Percentiles rank a stretch among this genome's conserved stretches.
phyloP scores from a whole-genome alignment of 2,113 vertebrate genomes.

The Lamprotornis superbus region DNA sequence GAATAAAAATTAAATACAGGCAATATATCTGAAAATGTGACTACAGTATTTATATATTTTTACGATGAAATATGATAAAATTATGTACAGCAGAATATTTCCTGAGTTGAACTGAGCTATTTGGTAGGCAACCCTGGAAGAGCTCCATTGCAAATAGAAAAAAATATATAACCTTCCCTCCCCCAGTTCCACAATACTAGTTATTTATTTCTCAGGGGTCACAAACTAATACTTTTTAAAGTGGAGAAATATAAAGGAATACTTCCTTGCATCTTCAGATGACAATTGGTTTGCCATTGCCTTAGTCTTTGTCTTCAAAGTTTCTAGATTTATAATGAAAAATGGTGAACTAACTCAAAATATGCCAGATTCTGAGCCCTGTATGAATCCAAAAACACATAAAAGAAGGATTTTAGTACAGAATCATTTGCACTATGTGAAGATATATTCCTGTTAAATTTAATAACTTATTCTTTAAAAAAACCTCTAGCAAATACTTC shows the following conservation, averaged over 20 bases:
- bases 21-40: not conserved
- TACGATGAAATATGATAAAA: not conserved
- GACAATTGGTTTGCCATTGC: not conserved
- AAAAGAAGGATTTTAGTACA: not conserved
- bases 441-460: not conserved
- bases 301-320: not conserved
- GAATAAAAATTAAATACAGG: not conserved
- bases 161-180: accelerated
- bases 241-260: not conserved
- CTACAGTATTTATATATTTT: not conserved
- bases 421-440: not conserved
- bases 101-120: not conserved
- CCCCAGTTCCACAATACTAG: not conserved
- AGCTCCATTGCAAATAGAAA: not conserved
- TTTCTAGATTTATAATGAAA: not conserved
- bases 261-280: not conserved
- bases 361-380: not conserved
- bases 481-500: accelerated
- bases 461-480: not conserved
- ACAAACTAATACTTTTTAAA: not conserved
- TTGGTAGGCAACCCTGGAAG: not conserved
- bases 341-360: not conserved
- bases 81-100: not conserved
- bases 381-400: not conserved
- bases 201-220: not conserved